Base-by-base conservation (phyloP, 1,140 invertebrate genomes). In the Pectinophora gossypiella region DNA sequence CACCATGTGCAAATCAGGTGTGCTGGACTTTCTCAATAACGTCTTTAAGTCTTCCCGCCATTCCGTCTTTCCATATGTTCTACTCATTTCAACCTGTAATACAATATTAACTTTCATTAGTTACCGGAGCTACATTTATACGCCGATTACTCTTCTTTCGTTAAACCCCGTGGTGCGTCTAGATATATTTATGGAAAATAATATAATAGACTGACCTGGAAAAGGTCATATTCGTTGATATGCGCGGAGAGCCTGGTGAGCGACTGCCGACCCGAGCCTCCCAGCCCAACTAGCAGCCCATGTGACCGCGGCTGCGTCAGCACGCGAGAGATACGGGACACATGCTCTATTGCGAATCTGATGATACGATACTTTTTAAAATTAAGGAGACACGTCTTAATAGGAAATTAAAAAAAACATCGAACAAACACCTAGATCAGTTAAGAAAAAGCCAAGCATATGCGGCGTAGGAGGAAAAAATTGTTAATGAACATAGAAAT, bases 291-390 rank as follows among this genome's bases (percentile, higher is more conserved):
- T 12, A 97, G 89, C 51, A 97, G 85, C 46, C 92, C 95, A 85
- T 97, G 95, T 76, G 94, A 95, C 61, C 94, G 90, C 20, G 96
- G 95, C 86, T 98, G 97, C 69, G 97, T 96, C 56, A 99, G 90
- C 62, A 99, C 95, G 43, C 97, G 92, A 70, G 94, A 95, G 62
- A 99, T 95, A 71, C 95, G 92, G 10, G 96, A 97, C 53, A 98
- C 91, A 90, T 98, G 97, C 88, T 98, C 97, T 52, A 99, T 94
- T 10, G 97, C 96, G 89, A 97, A 98, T 68, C 95, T 93, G 63
- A 68, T 89, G 76, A 36, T 43, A 49, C 19, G 22, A 22, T 52
- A 27, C 23, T 6, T 6, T 27, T 6, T 12, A 12, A 27, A 12
- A 6, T 6, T 5, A 27, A 27, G 5, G 12, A 5, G 12, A 27